Base-by-base conservation (phyloP, 2,888 invertebrate genomes). In the Sthenelais limicola region DNA sequence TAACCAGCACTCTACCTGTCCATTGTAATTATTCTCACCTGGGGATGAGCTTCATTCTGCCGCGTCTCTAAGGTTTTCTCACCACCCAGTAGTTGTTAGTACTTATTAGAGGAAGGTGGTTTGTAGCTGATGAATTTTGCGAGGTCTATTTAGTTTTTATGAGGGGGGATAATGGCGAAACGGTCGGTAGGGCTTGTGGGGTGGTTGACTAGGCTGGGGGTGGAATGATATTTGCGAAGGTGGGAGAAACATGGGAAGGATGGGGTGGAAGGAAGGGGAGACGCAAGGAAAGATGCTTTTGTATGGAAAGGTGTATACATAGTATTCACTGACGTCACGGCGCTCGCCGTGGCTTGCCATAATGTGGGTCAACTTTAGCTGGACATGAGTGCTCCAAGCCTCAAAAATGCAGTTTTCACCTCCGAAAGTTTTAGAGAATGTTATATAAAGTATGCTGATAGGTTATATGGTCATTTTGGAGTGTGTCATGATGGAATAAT, bases 1-100 rank as follows among this genome's bases (percentile, higher is more conserved):
- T n/a, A n/a, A n/a, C 62, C 26, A 21, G 38, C 62, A 62, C 62
- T 62, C 43, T 62, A 62, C 62, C 62, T 62, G 62, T 62, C 62
- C n/a, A 21, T 21, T 24, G 38, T 38, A 43, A 62, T 62, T 62
- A 62, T 35, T 21, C 62, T 62, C 38, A 62, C 62, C 62, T 62
- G 62, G 26, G 38, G 24, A 35, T 30, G n/a, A 52, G 28, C 2
- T 15, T 3, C 52, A 52, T 30, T 24, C 21, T n/a, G 48, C 24
- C 48, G 48, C 48, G 48, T 18, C 18, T 18, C 9, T 12, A 12
- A 12, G 43, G 18, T 52, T 24, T 28, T n/a, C 32, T 32, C 33
- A 56, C 32, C 5, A 32, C 18, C 56, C 56, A 33, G 32, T 15
- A n/a, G 7, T 24, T 21, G 48, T 24, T 3, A 48, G 28, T 52